Evolutionary conservation across 2,888 invertebrate genomes (phyloP), one percentile per base, ranked within the genome.

Genomic region (Agrotis puta): DNA sequence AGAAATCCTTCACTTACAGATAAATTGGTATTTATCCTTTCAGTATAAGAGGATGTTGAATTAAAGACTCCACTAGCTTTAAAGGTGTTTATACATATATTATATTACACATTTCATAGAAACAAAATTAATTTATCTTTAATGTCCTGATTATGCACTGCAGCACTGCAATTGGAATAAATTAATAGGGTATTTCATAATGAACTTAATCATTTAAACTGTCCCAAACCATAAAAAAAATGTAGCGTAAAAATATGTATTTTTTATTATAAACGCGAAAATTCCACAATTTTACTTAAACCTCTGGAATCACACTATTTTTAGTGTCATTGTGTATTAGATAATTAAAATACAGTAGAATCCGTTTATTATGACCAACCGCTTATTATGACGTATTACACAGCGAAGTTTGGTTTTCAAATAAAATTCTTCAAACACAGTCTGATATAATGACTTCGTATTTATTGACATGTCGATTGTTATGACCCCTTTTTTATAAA

Each of bases 121-220:
- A 39, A 62, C 18, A 58, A 43, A 53, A 58, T 45, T 53, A 22
- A 45, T 53, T 45, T 16, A 59, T 39, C 16, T 61, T 51, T 56
- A 47, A 74, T 66, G 39, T 45, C 77, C 77, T 58, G 53, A 53
- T 62, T 64, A 53, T 63, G 51, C 70, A 77, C 53, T 39, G 53
- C 69, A 68, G 24, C 33, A n/a, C 13, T 68, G 53, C 67, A 76
- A 62, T 50, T 13, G 45, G 66, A 67, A 51, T 53, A 67, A 66
- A 56, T 56, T 43, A 39, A 33, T 53, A 53, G 22, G 20, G 9
- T 22, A 66, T 51, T n/a, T 62, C 56, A 62, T 11, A 33, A 56
- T 56, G n/a, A 33, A 50, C 33, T 20, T 20, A 39, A 48, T 64
- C 14, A 71, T 51, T 18, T 1, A n/a, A 51, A 51, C 20, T 48